Conservation (phyloP, 2,113 vertebrate genomes). For the Poicephalus meyeri region DNA sequence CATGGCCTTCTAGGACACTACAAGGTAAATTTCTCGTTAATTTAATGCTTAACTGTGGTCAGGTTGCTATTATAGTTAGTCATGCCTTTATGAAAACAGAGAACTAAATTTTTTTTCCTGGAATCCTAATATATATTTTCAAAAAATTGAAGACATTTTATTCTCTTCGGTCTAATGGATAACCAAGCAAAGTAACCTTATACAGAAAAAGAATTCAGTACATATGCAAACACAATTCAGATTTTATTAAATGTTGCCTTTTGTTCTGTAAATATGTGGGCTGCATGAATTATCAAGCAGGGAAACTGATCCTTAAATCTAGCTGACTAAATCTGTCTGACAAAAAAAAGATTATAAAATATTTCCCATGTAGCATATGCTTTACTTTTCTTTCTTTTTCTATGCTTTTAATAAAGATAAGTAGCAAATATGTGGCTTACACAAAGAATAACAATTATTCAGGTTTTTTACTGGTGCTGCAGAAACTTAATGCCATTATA, state of each 20-base stretch:
- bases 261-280: neutral
- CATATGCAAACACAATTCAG: fast-evolving
- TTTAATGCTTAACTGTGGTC: neutral
- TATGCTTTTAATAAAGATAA: neutral
- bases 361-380: neutral
- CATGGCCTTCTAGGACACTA: neutral
- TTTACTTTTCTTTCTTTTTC: neutral
- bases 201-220: neutral
- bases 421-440: fast-evolving
- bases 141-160: neutral
- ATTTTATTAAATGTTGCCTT: neutral
- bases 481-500: neutral
- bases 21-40: constrained; percentile 12
- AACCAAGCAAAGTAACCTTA: neutral
- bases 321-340: neutral
- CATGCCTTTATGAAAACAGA: neutral
- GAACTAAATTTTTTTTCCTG: neutral
- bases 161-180: neutral
- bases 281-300: neutral
- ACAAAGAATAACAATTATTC: neutral
- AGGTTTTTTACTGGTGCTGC: neutral
- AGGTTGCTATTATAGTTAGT: neutral
- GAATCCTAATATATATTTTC: neutral
- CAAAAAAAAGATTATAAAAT: neutral
- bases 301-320: neutral